Evolutionary conservation across 1,140 invertebrate genomes (phyloP), one percentile per base, ranked within the genome.

Genomic region (Plectrocnemia conspersa): DNA sequence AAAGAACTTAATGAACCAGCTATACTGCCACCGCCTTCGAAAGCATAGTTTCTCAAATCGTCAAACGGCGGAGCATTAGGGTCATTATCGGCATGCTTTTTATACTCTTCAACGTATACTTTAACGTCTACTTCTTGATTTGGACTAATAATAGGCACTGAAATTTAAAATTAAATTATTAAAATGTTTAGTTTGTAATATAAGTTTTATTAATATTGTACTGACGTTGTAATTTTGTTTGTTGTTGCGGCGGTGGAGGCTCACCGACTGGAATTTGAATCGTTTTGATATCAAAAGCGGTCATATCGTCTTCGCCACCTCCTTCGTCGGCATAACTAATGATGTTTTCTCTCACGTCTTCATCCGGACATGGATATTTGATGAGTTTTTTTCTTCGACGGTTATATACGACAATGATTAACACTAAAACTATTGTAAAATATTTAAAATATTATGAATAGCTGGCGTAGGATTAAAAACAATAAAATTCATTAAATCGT

Each of bases 161-260:
- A 27, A 65, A 65, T 36, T 38, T 13, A 46, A 2, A 46, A 24
- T 6, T 10, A 9, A 46, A 25, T 4, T 18, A 1, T 45, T 19
- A 13, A 44, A 44, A 9, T 40, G 19, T 3, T 35, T 35, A 13
- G 2, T 52, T 42, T 15, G 0, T 4, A 9, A 18, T n/a, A 36
- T 18, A 22, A 40, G 4, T 16, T 7, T 21, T 19, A 15, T 54
- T 35, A n/a, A 4, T 11, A 16, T 50, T 23, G 44, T 63, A 83
- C 85, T 85, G 79, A 92, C 89, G 92, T 67, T 83, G 81, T 71
- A 90, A 78, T 80, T 93, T 91, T 62, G 84, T 78, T 38, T 85
- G 82, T 36, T 58, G 59, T 54, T 61, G 59, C 23, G 52, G 36
- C 16, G 55, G 52, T 47, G 55, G 55, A 19, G 55, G 55, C 40